Conservation (phyloP, 2,888 invertebrate species). For the Drosophila austrosaltans region DNA sequence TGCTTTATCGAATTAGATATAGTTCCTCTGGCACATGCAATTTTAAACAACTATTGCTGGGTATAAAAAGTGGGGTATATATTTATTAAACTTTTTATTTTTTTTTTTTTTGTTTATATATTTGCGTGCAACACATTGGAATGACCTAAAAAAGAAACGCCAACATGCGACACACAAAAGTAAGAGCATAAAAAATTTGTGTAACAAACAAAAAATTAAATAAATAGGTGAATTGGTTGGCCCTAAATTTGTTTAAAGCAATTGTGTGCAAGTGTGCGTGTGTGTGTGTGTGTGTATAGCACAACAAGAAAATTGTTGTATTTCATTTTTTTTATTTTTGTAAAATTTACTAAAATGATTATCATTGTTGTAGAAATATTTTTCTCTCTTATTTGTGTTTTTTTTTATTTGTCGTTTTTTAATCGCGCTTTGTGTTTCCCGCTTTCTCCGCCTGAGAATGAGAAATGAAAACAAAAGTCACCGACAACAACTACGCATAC, state of each 20-base stretch:
- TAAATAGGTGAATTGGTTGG: constrained; percentile 67
- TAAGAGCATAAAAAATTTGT: constrained; percentile 40
- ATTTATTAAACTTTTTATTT: constrained; percentile 12
- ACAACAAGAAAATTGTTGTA: constrained; percentile 23
- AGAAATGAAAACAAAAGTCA: constrained; percentile 56
- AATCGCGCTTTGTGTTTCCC: constrained; percentile 38
- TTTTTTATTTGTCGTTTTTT: constrained; percentile 26
- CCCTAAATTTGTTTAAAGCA: constrained; percentile 45
- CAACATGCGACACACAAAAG: constrained; percentile 65
- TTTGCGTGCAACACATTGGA: constrained; percentile 46
- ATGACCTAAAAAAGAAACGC: constrained; percentile 67
- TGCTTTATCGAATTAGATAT: neutral
- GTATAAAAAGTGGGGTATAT: constrained; percentile 1
- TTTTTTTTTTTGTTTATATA: neutral
- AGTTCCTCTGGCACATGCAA: neutral
- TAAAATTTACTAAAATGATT: constrained; percentile 41
- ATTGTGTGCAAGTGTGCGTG: constrained; percentile 9
- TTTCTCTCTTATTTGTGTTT: constrained; percentile 23
- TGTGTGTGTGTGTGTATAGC: constrained; percentile 10
- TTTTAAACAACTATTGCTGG: neutral
- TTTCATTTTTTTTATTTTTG: constrained; percentile 17
- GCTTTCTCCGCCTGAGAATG: constrained; percentile 64
- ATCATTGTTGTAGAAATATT: constrained; percentile 40
- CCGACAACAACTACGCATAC: constrained; percentile 34
- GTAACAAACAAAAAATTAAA: constrained; percentile 59